Percentiles rank a stretch among this genome's conserved stretches.
Conservation (phyloP, 2,113 vertebrate genomes). For the Lutjanus erythropterus region DNA sequence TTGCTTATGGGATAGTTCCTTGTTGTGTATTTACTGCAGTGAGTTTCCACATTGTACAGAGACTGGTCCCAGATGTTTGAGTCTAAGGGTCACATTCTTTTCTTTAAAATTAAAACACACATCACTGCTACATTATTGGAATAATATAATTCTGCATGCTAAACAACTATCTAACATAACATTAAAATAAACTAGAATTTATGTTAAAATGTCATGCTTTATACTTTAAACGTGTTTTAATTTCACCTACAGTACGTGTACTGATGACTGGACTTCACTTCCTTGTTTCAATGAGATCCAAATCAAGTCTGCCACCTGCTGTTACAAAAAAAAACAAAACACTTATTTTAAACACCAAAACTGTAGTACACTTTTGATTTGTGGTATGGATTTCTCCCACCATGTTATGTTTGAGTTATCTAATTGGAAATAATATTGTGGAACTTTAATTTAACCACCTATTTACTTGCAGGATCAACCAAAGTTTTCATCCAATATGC, state of each 20-base stretch:
- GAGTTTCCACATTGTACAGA: neutral
- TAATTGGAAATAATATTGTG: neutral
- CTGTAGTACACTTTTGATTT: neutral
- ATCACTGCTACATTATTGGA: neutral
- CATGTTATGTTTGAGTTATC: neutral
- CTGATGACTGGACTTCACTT: neutral
- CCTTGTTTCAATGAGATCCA: neutral
- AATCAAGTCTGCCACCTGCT: slow-evolving; percentile 56
- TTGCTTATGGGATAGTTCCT: slow-evolving; percentile 40
- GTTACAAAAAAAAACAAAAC: slow-evolving; percentile 7
- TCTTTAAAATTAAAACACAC: slow-evolving; percentile 19
- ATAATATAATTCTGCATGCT: neutral
- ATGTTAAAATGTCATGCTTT: neutral
- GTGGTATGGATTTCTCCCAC: neutral
- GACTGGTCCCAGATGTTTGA: slow-evolving; percentile 14
- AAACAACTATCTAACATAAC: too few relatives aligned
- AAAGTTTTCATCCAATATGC: neutral
- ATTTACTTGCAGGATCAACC: neutral
- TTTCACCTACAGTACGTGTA: neutral
- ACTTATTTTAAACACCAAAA: neutral
- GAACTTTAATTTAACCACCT: neutral
- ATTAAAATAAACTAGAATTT: neutral
- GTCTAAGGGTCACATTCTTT: neutral
- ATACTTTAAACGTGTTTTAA: neutral
- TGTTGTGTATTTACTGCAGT: slow-evolving; percentile 28